A percentile compares a stretch with the other conserved stretches of the same genome.
Evolutionary conservation across 2,113 vertebrate genomes (phyloP).

Genomic region (Catharus bicknelli): DNA sequence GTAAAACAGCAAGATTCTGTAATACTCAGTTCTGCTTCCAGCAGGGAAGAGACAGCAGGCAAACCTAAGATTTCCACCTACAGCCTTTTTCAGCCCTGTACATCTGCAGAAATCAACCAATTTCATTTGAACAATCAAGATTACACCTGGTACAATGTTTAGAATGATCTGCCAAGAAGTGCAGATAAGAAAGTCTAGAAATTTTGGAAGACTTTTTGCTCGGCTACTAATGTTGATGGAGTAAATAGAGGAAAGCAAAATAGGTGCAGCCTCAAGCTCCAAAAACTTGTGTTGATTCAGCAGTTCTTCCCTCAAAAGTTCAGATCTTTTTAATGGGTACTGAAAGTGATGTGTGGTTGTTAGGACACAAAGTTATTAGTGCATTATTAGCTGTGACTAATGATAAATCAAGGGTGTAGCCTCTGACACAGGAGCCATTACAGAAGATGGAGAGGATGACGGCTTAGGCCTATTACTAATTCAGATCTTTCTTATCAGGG

Average conservation of each 20-base stretch:
- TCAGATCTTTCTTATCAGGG: not conserved
- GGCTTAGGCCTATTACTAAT: not conserved
- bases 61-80: not conserved
- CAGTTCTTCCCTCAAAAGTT: not conserved
- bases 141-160: not conserved
- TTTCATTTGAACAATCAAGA: not conserved
- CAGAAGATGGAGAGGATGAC: not conserved
- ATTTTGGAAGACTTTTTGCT: not conserved
- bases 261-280: not conserved
- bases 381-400: not conserved
- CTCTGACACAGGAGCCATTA: not conserved
- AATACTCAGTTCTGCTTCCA: not conserved
- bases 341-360: not conserved
- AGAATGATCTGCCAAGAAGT: not conserved
- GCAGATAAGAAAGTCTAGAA: not conserved
- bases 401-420: not conserved
- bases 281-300: not conserved
- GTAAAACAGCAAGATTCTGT: not conserved
- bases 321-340: not conserved
- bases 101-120: not conserved
- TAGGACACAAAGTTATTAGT: not conserved
- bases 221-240: not conserved
- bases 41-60: not conserved
- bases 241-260: not conserved
- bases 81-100: not conserved